phyloP scores from a whole-genome alignment of 1,140 invertebrate genomes.

The Dolichoris vasculosae region DNA sequence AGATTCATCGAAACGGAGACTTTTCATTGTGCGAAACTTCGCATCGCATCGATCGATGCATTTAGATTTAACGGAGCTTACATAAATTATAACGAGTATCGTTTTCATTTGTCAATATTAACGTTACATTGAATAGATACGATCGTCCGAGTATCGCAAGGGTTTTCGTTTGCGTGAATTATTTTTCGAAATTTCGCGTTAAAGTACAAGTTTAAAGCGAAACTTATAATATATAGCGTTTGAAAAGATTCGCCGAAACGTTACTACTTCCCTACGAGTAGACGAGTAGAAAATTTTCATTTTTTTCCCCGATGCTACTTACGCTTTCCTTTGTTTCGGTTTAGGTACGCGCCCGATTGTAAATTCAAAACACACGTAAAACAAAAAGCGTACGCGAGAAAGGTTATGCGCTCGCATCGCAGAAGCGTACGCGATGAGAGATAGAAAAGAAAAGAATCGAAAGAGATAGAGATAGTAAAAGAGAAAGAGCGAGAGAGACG shows the following conservation, averaged over 20 bases:
- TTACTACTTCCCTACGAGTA: not conserved
- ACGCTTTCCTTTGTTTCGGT: constrained; percentile 11
- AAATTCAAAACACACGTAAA: constrained; percentile 55
- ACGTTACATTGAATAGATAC: not conserved
- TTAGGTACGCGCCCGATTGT: constrained; percentile 16
- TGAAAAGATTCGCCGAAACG: not conserved
- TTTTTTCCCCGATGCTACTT: not conserved
- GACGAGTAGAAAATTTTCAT: not conserved
- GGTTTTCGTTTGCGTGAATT: not conserved
- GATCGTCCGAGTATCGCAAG: not conserved
- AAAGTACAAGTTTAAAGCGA: not conserved
- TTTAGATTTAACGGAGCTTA: too few species aligned
- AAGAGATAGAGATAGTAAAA: constrained; percentile 1
- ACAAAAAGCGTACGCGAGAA: constrained; percentile 33
- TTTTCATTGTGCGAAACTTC: not conserved
- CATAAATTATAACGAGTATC: too few species aligned
- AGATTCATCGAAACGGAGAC: not conserved
- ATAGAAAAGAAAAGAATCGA: not conserved
- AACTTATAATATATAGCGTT: not conserved
- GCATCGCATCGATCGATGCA: not conserved
- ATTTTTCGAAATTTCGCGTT: not conserved
- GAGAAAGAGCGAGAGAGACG: not conserved
- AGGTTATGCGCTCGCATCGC: not conserved
- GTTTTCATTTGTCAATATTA: not conserved
- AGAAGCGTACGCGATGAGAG: constrained; percentile 10